Conservation (phyloP, 1,140 invertebrate species). For the Microplitis mediator region DNA sequence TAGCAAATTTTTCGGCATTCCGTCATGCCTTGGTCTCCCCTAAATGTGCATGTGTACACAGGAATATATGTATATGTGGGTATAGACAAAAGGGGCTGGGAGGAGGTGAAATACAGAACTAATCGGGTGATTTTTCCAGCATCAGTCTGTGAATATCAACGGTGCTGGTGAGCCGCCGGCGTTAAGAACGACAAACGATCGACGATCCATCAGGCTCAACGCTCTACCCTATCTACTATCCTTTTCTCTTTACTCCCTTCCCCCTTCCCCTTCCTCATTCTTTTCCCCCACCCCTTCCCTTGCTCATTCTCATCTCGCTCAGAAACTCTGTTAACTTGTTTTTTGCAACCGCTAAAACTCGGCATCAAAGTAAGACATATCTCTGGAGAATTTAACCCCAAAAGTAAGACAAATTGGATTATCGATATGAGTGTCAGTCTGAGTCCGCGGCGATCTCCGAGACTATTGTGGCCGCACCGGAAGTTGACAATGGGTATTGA, state of each 20-base stretch:
- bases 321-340: slow-evolving; percentile 19
- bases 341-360: not conserved
- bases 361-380: not conserved
- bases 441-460: not conserved
- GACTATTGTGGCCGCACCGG: no score
- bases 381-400: not conserved
- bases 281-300: not conserved
- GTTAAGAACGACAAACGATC: slow-evolving; percentile 63
- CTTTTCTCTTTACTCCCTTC: slow-evolving; percentile 5
- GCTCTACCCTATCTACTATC: slow-evolving; percentile 37
- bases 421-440: slow-evolving; percentile 11
- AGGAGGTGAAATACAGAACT: slow-evolving; percentile 11
- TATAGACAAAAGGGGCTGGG: not conserved
- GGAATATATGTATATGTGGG: no score
- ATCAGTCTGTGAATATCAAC: slow-evolving; percentile 41
- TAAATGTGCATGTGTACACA: no score
- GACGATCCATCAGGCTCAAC: slow-evolving; percentile 61
- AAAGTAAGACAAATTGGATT: slow-evolving; percentile 18
- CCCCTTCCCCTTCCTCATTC: not conserved
- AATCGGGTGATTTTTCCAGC: slow-evolving; percentile 31
- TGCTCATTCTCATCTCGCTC: no score
- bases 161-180: slow-evolving; percentile 48
- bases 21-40: no score
- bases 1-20: no score
- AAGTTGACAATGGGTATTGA: no score